These are phyloP conservation scores for Palaemon carinicauda DNA, from an alignment of 1,140 invertebrate species.

Conservation along the genomic window DNA sequence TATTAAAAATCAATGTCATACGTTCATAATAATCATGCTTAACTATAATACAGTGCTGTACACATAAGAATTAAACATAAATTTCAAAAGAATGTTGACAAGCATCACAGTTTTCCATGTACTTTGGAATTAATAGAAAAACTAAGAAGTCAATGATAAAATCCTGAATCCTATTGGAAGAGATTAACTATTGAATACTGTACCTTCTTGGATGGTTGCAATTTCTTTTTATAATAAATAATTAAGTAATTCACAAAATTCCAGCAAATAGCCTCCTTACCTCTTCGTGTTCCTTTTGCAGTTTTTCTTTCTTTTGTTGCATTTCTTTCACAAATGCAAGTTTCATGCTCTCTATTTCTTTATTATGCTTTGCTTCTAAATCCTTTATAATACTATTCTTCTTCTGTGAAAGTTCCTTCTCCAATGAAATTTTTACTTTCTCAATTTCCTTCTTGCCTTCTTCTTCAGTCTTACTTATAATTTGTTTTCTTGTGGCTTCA, in stretches of 20 bases:
- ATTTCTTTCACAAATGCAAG: conserved; percentile 22
- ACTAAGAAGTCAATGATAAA: too few species aligned
- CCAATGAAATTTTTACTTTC: not conserved
- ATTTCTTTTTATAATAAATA: not conserved
- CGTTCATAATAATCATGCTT: too few species aligned
- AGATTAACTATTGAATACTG: too few species aligned
- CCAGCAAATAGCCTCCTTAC: not conserved
- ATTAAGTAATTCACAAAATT: too few species aligned
- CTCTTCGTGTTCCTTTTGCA: conserved; percentile 44
- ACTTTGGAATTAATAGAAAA: too few species aligned
- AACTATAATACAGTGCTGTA: too few species aligned
- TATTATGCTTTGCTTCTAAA: conserved; percentile 9
- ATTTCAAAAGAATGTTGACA: too few species aligned
- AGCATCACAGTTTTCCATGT: too few species aligned
- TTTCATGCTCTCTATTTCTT: conserved; percentile 19
- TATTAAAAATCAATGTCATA: too few species aligned
- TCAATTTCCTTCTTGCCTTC: conserved; percentile 18
- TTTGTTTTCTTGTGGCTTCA: not conserved
- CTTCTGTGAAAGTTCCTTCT: conserved; percentile 5
- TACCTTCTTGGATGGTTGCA: too few species aligned
- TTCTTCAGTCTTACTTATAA: not conserved
- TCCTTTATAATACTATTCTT: conserved; percentile 16
- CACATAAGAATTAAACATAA: too few species aligned
- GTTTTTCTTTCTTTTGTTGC: conserved; percentile 24
- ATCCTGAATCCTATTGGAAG: too few species aligned